phyloP scores from a whole-genome alignment of 2,888 invertebrate genomes.

The Diabrotica balteata region DNA sequence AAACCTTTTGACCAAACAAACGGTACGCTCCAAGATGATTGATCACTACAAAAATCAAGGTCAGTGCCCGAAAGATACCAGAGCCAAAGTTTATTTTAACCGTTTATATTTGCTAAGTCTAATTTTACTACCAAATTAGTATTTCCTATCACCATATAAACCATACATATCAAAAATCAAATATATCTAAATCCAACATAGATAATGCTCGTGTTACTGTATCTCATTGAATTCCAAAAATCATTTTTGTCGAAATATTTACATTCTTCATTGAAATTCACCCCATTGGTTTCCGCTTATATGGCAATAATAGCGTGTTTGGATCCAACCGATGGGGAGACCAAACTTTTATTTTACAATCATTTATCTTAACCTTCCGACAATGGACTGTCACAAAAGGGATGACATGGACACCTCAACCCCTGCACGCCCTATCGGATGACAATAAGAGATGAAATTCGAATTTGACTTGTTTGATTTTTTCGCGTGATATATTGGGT shows the following conservation, averaged over 20 bases:
- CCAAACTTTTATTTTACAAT: constrained; percentile 59
- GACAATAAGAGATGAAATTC: constrained; percentile 8
- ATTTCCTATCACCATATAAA: too few relatives aligned
- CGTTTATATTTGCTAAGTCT: too few relatives aligned
- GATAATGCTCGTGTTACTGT: neutral
- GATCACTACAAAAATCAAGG: too few relatives aligned
- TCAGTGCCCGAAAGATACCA: too few relatives aligned
- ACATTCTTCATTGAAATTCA: constrained; percentile 52
- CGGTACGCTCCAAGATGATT: too few relatives aligned
- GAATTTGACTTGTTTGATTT: constrained; percentile 12
- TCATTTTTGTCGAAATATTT: constrained; percentile 40
- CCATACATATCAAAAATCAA: too few relatives aligned
- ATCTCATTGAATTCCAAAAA: constrained; percentile 4
- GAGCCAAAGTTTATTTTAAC: too few relatives aligned
- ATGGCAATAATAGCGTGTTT: constrained; percentile 54
- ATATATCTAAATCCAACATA: neutral
- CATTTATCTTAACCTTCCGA: constrained; percentile 61
- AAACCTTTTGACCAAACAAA: too few relatives aligned
- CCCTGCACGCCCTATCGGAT: constrained; percentile 13
- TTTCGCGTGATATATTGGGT: constrained; percentile 5
- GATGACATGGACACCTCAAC: constrained; percentile 51
- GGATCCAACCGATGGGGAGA: constrained; percentile 45
- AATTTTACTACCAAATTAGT: too few relatives aligned
- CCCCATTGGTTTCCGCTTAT: constrained; percentile 56
- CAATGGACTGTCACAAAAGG: constrained; percentile 59